Conservation (phyloP, 2,888 invertebrate genomes). For the Pseudoips prasinana region DNA sequence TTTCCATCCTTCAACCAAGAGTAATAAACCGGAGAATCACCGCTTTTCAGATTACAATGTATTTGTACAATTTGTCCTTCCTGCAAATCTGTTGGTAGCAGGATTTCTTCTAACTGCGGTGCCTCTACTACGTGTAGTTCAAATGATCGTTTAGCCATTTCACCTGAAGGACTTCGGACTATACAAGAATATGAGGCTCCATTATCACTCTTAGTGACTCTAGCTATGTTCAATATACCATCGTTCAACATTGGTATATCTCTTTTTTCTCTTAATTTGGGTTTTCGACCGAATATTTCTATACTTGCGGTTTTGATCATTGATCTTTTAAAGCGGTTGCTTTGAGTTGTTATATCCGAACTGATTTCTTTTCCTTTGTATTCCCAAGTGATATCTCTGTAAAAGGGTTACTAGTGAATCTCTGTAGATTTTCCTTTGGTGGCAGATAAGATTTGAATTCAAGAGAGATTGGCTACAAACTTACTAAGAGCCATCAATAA, state of each 20-base stretch:
- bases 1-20: constrained; percentile 86
- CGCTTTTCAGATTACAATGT: constrained; percentile 89
- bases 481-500: too few species aligned
- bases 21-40: constrained; percentile 87
- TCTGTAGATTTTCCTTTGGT: neutral
- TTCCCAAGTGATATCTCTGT: constrained; percentile 76
- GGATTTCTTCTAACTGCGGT: constrained; percentile 91
- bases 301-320: constrained; percentile 54
- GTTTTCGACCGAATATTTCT: constrained; percentile 75
- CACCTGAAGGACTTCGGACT: constrained; percentile 88
- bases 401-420: constrained; percentile 23
- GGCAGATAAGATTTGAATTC: constrained; percentile 6
- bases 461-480: too few species aligned
- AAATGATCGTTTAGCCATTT: constrained; percentile 87
- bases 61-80: constrained; percentile 93
- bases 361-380: constrained; percentile 71
- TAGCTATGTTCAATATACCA: constrained; percentile 82
- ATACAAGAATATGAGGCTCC: constrained; percentile 90
- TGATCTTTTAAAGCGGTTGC: constrained; percentile 60
- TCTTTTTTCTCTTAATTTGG: constrained; percentile 70
- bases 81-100: constrained; percentile 89
- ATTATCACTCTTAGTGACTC: constrained; percentile 84
- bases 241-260: constrained; percentile 55
- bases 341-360: constrained; percentile 47
- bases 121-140: constrained; percentile 88